phyloP scores from a whole-genome alignment of 2,113 vertebrate species.

The Psettodes erumei region DNA sequence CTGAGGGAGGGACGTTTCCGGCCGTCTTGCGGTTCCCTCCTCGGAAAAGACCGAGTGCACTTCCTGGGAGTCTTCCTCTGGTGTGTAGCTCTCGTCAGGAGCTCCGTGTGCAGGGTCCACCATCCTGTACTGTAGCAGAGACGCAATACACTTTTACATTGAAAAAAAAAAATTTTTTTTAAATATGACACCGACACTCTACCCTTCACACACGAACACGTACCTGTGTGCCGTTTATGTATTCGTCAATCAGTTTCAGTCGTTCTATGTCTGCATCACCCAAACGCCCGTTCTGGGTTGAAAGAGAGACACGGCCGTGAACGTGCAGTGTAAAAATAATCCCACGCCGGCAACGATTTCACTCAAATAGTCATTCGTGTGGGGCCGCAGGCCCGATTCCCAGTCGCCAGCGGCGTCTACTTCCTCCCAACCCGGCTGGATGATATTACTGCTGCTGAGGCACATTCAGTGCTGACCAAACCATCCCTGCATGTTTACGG shows the following conservation, averaged over 20 bases:
- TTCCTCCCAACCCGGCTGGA: constrained; percentile 50
- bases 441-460: constrained; percentile 53
- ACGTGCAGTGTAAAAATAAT: neutral
- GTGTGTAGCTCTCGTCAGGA: constrained; percentile 90
- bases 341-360: neutral
- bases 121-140: constrained; percentile 83
- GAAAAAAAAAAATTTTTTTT: too few species aligned
- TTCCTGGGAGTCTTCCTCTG: constrained; percentile 92
- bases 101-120: constrained; percentile 93
- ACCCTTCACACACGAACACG: neutral
- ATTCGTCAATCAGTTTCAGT: constrained; percentile 90
- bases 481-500: constrained; percentile 39
- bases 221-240: constrained; percentile 94
- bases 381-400: neutral
- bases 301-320: constrained; percentile 10
- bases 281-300: constrained; percentile 91
- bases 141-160: constrained; percentile 7
- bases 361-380: constrained; percentile 8
- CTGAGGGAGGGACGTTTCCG: constrained; percentile 83
- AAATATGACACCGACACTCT: too few species aligned
- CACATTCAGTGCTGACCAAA: constrained; percentile 56
- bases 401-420: constrained; percentile 1
- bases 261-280: constrained; percentile 94
- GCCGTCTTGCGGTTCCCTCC: constrained; percentile 89
- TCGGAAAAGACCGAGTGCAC: constrained; percentile 91